Evolutionary conservation across 2,113 vertebrate genomes (phyloP), one percentile per base, ranked within the genome.

Genomic region (Hiodon alosoides): DNA sequence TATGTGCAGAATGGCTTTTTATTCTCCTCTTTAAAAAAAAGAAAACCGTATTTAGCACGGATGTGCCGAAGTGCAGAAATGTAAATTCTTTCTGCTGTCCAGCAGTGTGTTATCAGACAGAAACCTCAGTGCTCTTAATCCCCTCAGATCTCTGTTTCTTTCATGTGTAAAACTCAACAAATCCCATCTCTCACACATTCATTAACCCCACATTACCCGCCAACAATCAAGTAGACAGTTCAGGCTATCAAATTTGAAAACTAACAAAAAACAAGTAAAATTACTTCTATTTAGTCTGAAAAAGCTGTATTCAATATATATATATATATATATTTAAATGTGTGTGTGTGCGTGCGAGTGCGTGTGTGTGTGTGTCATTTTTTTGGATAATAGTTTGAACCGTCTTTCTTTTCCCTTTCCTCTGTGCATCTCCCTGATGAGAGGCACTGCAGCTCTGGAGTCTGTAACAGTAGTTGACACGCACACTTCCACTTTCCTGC

Each of bases 81-180:
- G 48, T 9, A 54, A 59, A 69, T 75, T 60, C 65, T 58, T 68
- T 16, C 10, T 60, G 54, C 65, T 75, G 74, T 76, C 58, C 67
- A 62, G 57, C 67, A 69, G 67, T 13, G 67, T 47, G 67, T 68
- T 76, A 76, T 76, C 74, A 69, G n/a, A 75, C 54, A 57, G 66
- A 55, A 68, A 55, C 74, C 70, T 76, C 67, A 51, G 58, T 8
- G 16, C 50, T n/a, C 67, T 76, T 76, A 76, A 76, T 76, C 74
- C 58, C 47, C 50, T 69, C 57, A 61, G 67, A 61, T 76, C 55
- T 76, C 53, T 67, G 31, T 62, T 60, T 65, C 73, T 76, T 76
- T 76, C 67, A 70, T 76, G 74, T 76, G 74, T 48, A 76, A 70
- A 76, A 50, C 59, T 53, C 57, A 51, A 69, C 54, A 67, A 70